These are phyloP conservation scores for Chorisops tibialis DNA, from an alignment of 2,888 invertebrate species.

Conservation along the genomic window DNA sequence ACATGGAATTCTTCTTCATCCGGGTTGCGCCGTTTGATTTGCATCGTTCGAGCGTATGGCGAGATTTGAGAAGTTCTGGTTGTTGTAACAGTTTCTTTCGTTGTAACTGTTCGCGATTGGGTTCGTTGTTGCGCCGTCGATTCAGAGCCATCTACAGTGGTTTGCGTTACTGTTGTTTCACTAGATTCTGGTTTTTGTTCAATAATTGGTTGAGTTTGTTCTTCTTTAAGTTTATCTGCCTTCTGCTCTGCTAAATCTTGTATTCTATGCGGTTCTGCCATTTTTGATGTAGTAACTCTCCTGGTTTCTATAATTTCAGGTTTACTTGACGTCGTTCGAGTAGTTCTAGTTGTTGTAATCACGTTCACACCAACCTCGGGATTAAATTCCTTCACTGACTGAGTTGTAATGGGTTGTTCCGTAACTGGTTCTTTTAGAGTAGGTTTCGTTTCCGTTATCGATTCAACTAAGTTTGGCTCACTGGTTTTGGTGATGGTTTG, in stretches of 20 bases:
- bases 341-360: too few relatives aligned
- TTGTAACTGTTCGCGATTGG: slow-evolving; percentile 26
- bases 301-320: neutral
- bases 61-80: slow-evolving; percentile 8
- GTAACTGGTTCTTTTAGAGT: slow-evolving; percentile 12
- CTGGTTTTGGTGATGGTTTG: slow-evolving; percentile 6
- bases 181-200: neutral
- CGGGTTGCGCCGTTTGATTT: slow-evolving; percentile 16
- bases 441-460: slow-evolving; percentile 6
- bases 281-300: too few relatives aligned
- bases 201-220: neutral
- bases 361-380: neutral
- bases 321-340: neutral
- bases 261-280: too few relatives aligned
- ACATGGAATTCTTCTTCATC: slow-evolving; percentile 40
- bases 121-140: slow-evolving; percentile 23
- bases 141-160: neutral
- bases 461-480: slow-evolving; percentile 4
- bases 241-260: neutral
- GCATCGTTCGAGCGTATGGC: neutral
- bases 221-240: neutral
- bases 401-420: slow-evolving; percentile 1
- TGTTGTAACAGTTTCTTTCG: slow-evolving; percentile 25
- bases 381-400: slow-evolving; percentile 4
- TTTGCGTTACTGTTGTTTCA: neutral